Conservation (phyloP, 2,888 invertebrate species). For the Caenorhabditis afra region DNA sequence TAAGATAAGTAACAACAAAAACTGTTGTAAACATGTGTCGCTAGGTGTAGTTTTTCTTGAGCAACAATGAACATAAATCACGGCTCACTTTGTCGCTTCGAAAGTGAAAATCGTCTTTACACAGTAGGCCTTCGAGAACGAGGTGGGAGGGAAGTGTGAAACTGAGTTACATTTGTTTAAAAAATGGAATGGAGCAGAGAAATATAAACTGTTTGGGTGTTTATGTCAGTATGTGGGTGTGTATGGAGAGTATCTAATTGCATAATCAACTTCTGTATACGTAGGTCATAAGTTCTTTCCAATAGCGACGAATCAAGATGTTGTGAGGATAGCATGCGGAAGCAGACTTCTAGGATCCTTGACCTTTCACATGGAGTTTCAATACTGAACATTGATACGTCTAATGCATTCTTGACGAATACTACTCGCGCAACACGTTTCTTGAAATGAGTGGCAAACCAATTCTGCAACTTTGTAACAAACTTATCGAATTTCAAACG, state of each 20-base stretch:
- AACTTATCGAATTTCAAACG: slow-evolving; percentile 38
- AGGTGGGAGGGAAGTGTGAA: neutral
- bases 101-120: too few species aligned
- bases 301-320: too few species aligned
- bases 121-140: neutral
- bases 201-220: slow-evolving; percentile 32
- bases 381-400: too few species aligned
- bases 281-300: neutral
- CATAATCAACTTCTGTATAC: slow-evolving; percentile 10
- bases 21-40: too few species aligned
- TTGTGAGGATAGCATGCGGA: too few species aligned
- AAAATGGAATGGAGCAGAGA: slow-evolving; percentile 30
- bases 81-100: too few species aligned
- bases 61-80: too few species aligned
- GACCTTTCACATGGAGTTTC: too few species aligned
- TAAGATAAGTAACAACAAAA: too few species aligned
- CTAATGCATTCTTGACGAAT: slow-evolving; percentile 7
- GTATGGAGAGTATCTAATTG: slow-evolving; percentile 33
- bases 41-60: too few species aligned
- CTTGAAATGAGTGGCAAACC: neutral
- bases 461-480: slow-evolving; percentile 37
- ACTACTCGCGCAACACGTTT: neutral
- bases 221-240: neutral
- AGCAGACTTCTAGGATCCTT: too few species aligned
- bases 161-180: neutral